Percentiles rank a stretch among this genome's conserved stretches.
Conservation (phyloP, 92 coral and sea anemone genomes). For the Epizoanthus stellaris region DNA sequence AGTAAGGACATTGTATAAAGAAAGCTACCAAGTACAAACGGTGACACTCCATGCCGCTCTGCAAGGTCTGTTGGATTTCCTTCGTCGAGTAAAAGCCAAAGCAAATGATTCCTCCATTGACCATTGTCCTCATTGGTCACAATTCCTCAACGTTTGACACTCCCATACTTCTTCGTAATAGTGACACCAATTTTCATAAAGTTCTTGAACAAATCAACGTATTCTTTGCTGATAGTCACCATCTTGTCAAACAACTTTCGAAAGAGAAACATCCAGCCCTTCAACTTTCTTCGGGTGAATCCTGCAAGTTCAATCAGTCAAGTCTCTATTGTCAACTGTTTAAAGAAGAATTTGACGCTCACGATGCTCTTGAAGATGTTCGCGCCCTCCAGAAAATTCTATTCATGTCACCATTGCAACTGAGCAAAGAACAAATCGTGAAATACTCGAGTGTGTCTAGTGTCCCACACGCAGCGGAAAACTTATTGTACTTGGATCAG, state of each 20-base stretch:
- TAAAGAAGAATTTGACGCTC: neutral
- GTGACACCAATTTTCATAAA: slow-evolving; percentile 27
- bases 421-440: neutral
- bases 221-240: slow-evolving; percentile 50
- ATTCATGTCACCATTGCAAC: neutral
- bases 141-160: slow-evolving; percentile 51
- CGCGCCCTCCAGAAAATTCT: slow-evolving; percentile 4
- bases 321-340: neutral
- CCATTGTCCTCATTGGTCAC: slow-evolving; percentile 59
- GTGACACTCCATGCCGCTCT: neutral
- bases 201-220: slow-evolving; percentile 32
- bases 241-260: slow-evolving; percentile 40
- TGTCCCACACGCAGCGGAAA: too few relatives aligned
- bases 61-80: neutral
- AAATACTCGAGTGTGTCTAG: neutral
- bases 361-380: slow-evolving; percentile 15
- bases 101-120: neutral
- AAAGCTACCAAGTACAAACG: neutral
- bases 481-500: neutral
- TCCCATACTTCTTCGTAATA: slow-evolving; percentile 58
- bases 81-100: too few relatives aligned
- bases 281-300: slow-evolving; percentile 7
- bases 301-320: neutral
- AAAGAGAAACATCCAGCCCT: slow-evolving; percentile 48
- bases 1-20: neutral